These are phyloP conservation scores for Antennarius maculatus DNA, from an alignment of 2,797 vertebrate genomes.

Conservation along the genomic window DNA sequence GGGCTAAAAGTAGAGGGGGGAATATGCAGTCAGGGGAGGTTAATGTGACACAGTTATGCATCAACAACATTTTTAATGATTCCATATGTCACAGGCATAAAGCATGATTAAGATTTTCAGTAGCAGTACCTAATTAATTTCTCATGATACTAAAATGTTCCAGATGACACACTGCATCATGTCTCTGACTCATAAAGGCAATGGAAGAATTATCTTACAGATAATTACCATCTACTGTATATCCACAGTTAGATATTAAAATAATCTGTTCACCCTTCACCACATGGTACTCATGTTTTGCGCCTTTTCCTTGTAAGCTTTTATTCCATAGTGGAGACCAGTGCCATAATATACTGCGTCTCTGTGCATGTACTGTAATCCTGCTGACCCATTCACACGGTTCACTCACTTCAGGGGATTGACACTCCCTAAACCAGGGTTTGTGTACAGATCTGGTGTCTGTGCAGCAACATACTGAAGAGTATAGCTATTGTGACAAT, in stretches of 20 bases:
- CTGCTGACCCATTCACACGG: constrained; percentile 73
- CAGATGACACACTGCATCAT: constrained; percentile 21
- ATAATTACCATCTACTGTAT: constrained; percentile 20
- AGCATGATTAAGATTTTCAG: constrained; percentile 16
- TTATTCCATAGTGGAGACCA: constrained; percentile 46
- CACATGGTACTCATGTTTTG: constrained; percentile 24
- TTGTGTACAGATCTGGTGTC: constrained; percentile 70
- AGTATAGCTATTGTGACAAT: constrained; percentile 30
- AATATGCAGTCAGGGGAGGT: neutral
- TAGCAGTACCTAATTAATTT: constrained; percentile 32
- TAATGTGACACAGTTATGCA: constrained; percentile 25
- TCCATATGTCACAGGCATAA: constrained; percentile 33
- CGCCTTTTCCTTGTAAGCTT: constrained; percentile 41
- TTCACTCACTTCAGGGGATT: constrained; percentile 64
- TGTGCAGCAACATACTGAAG: constrained; percentile 47
- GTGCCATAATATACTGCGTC: constrained; percentile 58
- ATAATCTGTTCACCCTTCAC: constrained; percentile 40
- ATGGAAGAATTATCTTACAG: constrained; percentile 23
- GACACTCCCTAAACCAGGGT: constrained; percentile 59
- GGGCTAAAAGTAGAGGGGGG: constrained; percentile 69
- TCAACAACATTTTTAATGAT: constrained; percentile 20
- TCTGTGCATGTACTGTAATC: constrained; percentile 68
- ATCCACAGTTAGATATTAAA: constrained; percentile 29
- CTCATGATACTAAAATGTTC: constrained; percentile 30
- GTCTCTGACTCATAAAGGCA: constrained; percentile 27